Percentiles rank a stretch among this genome's conserved stretches.
Conservation (phyloP, 2,888 invertebrate genomes). For the Incurvaria masculella region DNA sequence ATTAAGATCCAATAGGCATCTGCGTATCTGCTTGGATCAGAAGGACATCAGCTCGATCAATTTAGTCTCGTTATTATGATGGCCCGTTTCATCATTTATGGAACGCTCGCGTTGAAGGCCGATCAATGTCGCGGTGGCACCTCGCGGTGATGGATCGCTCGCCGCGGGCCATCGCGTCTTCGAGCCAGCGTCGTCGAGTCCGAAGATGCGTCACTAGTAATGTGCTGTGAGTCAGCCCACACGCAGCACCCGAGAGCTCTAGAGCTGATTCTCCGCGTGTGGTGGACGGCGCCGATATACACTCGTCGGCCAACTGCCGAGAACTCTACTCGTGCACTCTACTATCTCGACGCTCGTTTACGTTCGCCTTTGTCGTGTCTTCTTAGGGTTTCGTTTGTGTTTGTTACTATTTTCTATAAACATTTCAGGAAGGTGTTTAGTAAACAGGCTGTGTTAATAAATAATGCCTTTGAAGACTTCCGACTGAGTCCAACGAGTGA, state of each 20-base stretch:
- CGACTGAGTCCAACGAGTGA: slow-evolving; percentile 24
- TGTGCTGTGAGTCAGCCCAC: background rate
- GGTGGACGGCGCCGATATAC: background rate
- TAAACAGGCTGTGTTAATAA: too few relatives aligned
- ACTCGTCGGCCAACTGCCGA: background rate
- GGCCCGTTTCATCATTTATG: too few relatives aligned
- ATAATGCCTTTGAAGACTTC: too few relatives aligned
- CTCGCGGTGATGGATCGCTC: background rate
- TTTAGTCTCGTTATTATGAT: too few relatives aligned
- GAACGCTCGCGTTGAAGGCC: background rate
- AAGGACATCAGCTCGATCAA: too few relatives aligned
- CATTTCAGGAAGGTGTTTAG: too few relatives aligned
- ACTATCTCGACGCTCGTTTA: too few relatives aligned
- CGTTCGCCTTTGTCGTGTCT: too few relatives aligned
- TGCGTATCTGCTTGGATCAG: too few relatives aligned
- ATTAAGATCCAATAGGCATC: too few relatives aligned
- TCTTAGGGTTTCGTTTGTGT: too few relatives aligned
- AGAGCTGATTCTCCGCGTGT: background rate
- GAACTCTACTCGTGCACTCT: background rate
- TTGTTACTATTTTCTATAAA: too few relatives aligned
- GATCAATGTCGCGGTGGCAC: background rate
- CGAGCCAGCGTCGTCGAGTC: background rate
- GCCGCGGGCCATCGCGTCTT: background rate
- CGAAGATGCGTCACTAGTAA: background rate
- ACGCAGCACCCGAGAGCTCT: background rate